Base-by-base conservation (phyloP, 2,888 invertebrate genomes). In the Agrotis puta region DNA sequence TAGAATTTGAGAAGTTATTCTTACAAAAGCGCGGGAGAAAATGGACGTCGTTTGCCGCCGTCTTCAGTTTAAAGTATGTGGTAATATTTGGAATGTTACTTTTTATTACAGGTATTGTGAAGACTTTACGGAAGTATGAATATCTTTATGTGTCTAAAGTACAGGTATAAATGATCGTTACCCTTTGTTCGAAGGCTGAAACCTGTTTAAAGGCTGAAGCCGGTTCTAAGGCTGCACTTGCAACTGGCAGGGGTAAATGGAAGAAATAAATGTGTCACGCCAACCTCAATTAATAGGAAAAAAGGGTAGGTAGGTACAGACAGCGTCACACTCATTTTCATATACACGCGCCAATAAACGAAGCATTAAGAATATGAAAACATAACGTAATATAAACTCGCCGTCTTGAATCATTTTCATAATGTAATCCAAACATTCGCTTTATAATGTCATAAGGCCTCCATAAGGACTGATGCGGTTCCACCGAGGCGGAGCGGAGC, bases 1-100 rank as follows among this genome's bases (percentile, higher is more conserved):
- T 77, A 70, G 45, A 79, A 70, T 70, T 59, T 70, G 39, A 77
- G 48, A 39, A 82, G 56, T 53, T 57, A 51, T 61, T 39, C 45
- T 76, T 39, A 51, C 24, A 54, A 27, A 53, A 64, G 7, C 27
- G 53, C n/a, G 39, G 27, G 50, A 45, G 62, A 39, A 77, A 69
- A 77, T 68, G 39, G 51, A 50, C 51, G 59, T 61, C 63, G 11
- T 70, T 78, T 63, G 27, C 43, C 43, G 58, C 6, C 24, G 4
- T 39, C 47, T 20, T 47, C 27, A 56, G 24, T 59, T 76, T 24
- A 45, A 67, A 50, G 4, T 33, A 24, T 67, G n/a, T 56, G 54
- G 9, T 54, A n/a, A 65, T 20, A 33, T 50, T 33, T 20, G 9
- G 9, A 33, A 24, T 20, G n/a, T 9, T 27, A 1, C 11, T 11